These are phyloP conservation scores for Centropus unirufus DNA, from an alignment of 2,113 vertebrate genomes.

Conservation along the genomic window DNA sequence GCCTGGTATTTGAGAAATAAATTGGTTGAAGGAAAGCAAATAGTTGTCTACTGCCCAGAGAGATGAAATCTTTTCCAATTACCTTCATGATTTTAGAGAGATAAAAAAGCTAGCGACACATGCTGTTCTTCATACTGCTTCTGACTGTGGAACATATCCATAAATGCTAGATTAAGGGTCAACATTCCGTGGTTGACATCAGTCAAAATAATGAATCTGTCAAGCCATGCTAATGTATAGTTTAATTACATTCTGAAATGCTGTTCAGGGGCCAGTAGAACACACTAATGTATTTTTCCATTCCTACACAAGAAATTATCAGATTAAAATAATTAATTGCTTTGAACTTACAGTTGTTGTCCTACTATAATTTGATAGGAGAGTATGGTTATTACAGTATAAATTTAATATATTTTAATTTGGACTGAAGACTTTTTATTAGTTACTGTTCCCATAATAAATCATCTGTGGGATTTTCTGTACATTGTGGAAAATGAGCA, in stretches of 20 bases:
- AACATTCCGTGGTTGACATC: neutral
- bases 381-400: neutral
- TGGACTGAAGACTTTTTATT: neutral
- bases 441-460: neutral
- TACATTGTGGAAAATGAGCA: neutral
- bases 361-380: neutral
- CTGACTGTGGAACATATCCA: neutral
- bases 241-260: neutral
- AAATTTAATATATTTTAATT: conserved; percentile 11
- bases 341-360: neutral
- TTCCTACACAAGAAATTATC: neutral
- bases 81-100: neutral
- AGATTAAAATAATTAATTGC: neutral
- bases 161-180: neutral
- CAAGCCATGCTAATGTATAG: neutral
- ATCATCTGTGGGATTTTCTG: neutral
- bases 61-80: neutral
- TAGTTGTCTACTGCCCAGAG: neutral
- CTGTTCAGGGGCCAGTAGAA: neutral
- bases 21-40: neutral
- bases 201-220: neutral
- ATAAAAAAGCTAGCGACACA: neutral
- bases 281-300: neutral
- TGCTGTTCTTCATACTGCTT: neutral
- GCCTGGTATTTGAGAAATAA: neutral